A percentile compares a stretch with the other conserved stretches of the same genome.
Evolutionary conservation across 2,113 vertebrate genomes (phyloP).

Genomic region (Pipa parva): DNA sequence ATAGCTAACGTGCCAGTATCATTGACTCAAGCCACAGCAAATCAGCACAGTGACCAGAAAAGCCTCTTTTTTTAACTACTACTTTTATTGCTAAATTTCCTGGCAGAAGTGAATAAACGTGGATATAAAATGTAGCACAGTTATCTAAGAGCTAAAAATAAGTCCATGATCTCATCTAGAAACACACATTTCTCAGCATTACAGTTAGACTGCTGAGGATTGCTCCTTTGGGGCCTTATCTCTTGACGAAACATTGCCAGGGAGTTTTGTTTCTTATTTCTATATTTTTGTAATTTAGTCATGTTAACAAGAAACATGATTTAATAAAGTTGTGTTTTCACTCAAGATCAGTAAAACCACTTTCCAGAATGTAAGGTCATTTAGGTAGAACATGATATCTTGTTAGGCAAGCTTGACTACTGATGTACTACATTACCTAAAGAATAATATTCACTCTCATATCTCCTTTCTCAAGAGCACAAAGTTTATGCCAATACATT

Average conservation of each 20-base stretch:
- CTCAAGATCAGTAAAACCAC: not conserved
- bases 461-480: too few species aligned
- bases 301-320: constrained; percentile 4
- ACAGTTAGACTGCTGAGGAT: constrained; percentile 10
- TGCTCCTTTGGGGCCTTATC: constrained; percentile 12
- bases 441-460: too few species aligned
- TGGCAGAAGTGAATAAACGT: constrained; percentile 23
- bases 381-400: not conserved
- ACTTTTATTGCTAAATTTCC: constrained; percentile 47
- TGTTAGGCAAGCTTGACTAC: not conserved
- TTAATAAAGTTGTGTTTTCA: not conserved
- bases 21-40: constrained; percentile 38
- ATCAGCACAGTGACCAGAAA: constrained; percentile 45
- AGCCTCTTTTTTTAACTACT: constrained; percentile 28
- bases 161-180: constrained; percentile 35
- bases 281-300: not conserved
- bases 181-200: constrained; percentile 11
- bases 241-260: not conserved
- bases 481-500: not conserved
- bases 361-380: not conserved
- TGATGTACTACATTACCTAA: not conserved
- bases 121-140: constrained; percentile 11
- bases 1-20: constrained; percentile 23
- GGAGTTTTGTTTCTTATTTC: constrained; percentile 1
- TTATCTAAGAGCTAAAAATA: constrained; percentile 46